Percentiles rank a stretch among this genome's conserved stretches.
Conservation (phyloP, 2,797 vertebrate genomes). For the Peromyscus attwateri region DNA sequence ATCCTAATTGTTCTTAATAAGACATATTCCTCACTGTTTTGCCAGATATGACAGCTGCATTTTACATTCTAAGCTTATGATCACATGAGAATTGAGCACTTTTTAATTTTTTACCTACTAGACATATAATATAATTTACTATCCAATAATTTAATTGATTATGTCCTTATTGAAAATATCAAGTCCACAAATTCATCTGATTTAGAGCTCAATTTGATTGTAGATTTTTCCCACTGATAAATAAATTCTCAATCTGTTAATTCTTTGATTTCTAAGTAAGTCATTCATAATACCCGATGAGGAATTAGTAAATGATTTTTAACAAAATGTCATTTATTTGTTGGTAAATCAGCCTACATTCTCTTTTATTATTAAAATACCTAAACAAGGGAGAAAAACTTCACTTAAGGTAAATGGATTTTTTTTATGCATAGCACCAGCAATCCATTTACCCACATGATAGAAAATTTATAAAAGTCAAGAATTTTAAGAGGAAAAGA, state of each 20-base stretch:
- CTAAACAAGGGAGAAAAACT: background rate
- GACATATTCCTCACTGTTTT: constrained; percentile 27
- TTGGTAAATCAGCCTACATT: background rate
- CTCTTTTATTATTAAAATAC: background rate
- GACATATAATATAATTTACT: background rate
- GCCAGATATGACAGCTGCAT: background rate
- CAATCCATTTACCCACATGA: background rate
- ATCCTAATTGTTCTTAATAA: constrained; percentile 26
- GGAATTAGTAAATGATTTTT: background rate
- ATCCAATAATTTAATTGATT: constrained; percentile 15
- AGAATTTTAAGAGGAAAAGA: background rate
- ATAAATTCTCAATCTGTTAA: background rate
- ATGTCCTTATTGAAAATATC: constrained; percentile 20
- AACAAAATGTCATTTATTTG: background rate
- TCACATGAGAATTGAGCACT: background rate
- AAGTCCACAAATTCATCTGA: constrained; percentile 14
- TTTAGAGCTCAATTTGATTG: constrained; percentile 30
- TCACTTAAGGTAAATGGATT: constrained; percentile 11
- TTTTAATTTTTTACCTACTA: background rate
- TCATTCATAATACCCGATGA: background rate
- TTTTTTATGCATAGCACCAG: background rate
- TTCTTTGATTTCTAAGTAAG: constrained; percentile 27
- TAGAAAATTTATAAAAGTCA: background rate
- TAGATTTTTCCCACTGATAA: constrained; percentile 17
- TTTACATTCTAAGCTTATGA: background rate